Base-by-base conservation (phyloP, 2,888 invertebrate genomes). In the Eumerus sabulonum region DNA sequence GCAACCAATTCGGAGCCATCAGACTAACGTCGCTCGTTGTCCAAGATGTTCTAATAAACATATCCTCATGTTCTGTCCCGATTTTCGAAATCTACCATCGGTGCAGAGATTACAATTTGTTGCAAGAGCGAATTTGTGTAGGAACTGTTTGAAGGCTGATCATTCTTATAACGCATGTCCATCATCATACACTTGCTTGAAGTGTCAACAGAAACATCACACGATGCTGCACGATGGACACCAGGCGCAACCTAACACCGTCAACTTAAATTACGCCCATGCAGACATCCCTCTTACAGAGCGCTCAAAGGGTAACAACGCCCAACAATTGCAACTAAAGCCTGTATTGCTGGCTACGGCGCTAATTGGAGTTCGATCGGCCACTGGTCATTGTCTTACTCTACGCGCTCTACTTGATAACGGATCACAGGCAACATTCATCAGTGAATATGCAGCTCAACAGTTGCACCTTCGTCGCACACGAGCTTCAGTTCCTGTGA, bases 401-500 rank as follows among this genome's bases (percentile, higher is more conserved):
- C 44, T 71, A 5, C 56, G 70, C 12, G 63, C 62, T 27, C 60
- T 82, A 2, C 19, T 82, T 17, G 72, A 72, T 13, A 68, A 50
- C 38, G 76, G 66, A 9, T 73, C 57, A 1, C 74, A n/a, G n/a
- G n/a, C n/a, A n/a, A n/a, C n/a, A n/a, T n/a, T n/a, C n/a, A 77
- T 82, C 17, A 77, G 71, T 47, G 81, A 81, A 62, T 76, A 72
- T 62, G 72, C 72, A 1, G 72, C 44, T 1, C 68, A 79, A 70
- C 64, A 72, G 40, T 48, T 74, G 9, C 62, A 63, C 11, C 54
- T 74, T 27, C 82, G 63, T 11, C 64, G 66, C 36, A 27, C 27
- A 4, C 27, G 27, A 27, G 27, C 27, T 27, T 45, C 17, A 27
- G 68, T 4, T 57, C n/a, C 66, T 11, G 63, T 73, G 12, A 66